Conservation (phyloP, 2,888 invertebrate species). For the Caenorhabditis wallacei region DNA sequence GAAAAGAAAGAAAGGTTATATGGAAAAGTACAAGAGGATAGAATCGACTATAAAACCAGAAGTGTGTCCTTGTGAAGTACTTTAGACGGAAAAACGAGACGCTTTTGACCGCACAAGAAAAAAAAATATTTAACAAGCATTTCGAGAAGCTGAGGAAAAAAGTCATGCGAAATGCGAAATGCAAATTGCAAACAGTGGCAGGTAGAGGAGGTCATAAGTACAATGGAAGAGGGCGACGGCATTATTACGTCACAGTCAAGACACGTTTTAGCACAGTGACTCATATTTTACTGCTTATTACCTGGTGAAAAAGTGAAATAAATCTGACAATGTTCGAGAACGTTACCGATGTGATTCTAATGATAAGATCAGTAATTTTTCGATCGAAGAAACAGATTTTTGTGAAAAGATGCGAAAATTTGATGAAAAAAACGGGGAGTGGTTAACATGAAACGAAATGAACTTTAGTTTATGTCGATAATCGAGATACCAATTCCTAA, state of each 20-base stretch:
- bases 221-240: constrained; percentile 33
- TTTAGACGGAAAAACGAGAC: constrained; percentile 25
- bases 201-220: constrained; percentile 34
- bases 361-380: not conserved
- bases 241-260: constrained; percentile 46
- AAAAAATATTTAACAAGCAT: constrained; percentile 28
- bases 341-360: constrained; percentile 9
- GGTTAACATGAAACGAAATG: too few relatives aligned
- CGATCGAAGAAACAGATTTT: not conserved
- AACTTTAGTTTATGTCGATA: too few relatives aligned
- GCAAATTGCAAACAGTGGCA: constrained; percentile 58
- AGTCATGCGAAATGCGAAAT: constrained; percentile 32
- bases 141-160: constrained; percentile 33
- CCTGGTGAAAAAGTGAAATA: not conserved
- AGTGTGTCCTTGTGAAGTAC: constrained; percentile 26
- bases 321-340: not conserved
- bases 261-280: constrained; percentile 51
- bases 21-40: constrained; percentile 28
- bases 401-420: not conserved
- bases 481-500: too few relatives aligned
- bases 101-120: constrained; percentile 30
- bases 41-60: constrained; percentile 11
- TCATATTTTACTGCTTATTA: constrained; percentile 41
- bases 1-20: constrained; percentile 17
- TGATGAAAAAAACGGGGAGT: too few relatives aligned